Evolutionary conservation across 2,797 vertebrate genomes (phyloP).

Genomic region (Denticeps clupeoides): DNA sequence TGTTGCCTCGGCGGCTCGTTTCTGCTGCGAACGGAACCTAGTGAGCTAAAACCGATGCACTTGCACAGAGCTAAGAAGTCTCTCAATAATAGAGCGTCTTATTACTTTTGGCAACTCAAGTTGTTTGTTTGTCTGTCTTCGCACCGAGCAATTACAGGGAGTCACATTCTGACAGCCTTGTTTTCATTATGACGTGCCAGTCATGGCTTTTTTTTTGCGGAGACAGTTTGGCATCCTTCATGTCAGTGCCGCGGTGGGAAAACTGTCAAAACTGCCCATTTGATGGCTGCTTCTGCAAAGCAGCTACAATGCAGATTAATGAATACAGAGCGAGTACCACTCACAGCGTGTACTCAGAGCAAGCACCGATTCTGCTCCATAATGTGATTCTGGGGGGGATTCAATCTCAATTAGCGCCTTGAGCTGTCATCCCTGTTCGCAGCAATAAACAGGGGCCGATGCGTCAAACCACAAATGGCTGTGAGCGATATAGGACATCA

Average conservation of each 20-base stretch:
- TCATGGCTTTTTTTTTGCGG: constrained; percentile 21
- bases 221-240: constrained; percentile 20
- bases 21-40: too few relatives aligned
- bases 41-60: background rate
- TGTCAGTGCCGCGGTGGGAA: constrained; percentile 26
- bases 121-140: constrained; percentile 31
- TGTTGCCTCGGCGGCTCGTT: too few relatives aligned
- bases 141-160: constrained; percentile 32
- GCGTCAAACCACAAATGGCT: constrained; percentile 2
- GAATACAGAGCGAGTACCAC: constrained; percentile 3
- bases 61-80: background rate
- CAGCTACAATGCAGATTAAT: constrained; percentile 2
- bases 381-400: constrained; percentile 18
- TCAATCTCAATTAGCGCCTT: constrained; percentile 19
- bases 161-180: constrained; percentile 31
- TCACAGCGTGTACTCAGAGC: constrained; percentile 1
- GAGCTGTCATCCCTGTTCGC: constrained; percentile 9
- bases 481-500: too few relatives aligned
- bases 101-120: constrained; percentile 33
- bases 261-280: constrained; percentile 25
- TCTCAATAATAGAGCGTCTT: constrained; percentile 25
- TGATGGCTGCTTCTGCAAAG: constrained; percentile 10
- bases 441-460: constrained; percentile 10
- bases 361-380: constrained; percentile 12
- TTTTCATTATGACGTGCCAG: constrained; percentile 36